These are phyloP conservation scores for Neodiprion lecontei DNA, from an alignment of 1,140 invertebrate species.

Conservation along the genomic window DNA sequence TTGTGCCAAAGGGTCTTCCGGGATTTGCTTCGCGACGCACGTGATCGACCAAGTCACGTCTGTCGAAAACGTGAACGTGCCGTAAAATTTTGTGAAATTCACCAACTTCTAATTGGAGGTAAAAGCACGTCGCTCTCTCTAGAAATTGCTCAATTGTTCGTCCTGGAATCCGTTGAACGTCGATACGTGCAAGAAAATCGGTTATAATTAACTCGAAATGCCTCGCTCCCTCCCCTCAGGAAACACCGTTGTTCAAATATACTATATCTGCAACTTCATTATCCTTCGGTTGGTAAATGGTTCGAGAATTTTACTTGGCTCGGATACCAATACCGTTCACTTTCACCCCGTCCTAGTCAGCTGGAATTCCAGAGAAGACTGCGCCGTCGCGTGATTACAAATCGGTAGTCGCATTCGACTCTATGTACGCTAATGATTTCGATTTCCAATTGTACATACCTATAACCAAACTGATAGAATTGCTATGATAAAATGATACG, in stretches of 20 bases:
- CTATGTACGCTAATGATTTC: not conserved
- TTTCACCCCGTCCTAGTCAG: not conserved
- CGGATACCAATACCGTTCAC: not conserved
- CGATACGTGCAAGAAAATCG: not conserved
- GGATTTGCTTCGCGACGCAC: too few species aligned
- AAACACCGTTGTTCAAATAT: not conserved
- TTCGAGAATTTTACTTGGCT: not conserved
- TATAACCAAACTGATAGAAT: too few species aligned
- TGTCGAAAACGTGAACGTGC: too few species aligned
- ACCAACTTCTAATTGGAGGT: too few species aligned
- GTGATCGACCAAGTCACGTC: too few species aligned
- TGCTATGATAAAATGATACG: too few species aligned
- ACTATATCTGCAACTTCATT: not conserved
- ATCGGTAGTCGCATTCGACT: not conserved
- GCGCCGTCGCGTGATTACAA: not conserved
- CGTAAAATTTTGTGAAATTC: too few species aligned
- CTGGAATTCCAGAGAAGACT: not conserved
- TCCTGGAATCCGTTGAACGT: slow-evolving; percentile 1
- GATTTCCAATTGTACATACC: not conserved
- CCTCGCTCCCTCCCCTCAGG: not conserved
- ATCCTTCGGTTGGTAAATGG: not conserved
- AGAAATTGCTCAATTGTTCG: not conserved
- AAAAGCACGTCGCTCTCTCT: too few species aligned
- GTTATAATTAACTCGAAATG: not conserved
- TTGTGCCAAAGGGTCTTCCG: too few species aligned